These are phyloP conservation scores for Drosophila orosa DNA, from an alignment of 1,140 invertebrate species.

Conservation along the genomic window DNA sequence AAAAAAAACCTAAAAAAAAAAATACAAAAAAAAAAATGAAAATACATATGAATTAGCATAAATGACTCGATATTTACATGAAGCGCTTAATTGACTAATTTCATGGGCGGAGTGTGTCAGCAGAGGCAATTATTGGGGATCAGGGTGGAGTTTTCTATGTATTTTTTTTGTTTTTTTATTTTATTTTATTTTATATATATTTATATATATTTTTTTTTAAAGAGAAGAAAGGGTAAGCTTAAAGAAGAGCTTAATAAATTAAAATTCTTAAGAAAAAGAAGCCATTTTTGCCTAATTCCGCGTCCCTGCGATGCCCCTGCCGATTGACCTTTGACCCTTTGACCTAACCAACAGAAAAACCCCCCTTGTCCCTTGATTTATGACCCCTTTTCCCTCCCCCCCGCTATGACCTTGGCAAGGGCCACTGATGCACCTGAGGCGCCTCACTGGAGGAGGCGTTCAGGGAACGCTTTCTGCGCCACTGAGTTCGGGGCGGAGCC, in stretches of 20 bases:
- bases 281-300: conserved; percentile 12
- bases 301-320: conserved; percentile 9
- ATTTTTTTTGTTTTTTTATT: too few species aligned
- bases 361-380: not conserved
- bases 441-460: conserved; percentile 20
- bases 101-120: conserved; percentile 7
- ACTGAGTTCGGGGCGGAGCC: conserved; percentile 22
- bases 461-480: conserved; percentile 48
- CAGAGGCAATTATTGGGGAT: conserved; percentile 5
- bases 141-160: not conserved
- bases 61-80: conserved; percentile 81
- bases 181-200: not conserved
- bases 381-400: too few species aligned
- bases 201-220: not conserved
- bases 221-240: conserved; percentile 29
- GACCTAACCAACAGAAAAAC: not conserved
- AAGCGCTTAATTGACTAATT: conserved; percentile 76
- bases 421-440: conserved; percentile 54
- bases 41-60: conserved; percentile 65
- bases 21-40: conserved; percentile 24
- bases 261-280: conserved; percentile 34
- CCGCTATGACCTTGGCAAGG: conserved; percentile 62
- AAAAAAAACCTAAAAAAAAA: conserved; percentile 21
- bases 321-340: not conserved
- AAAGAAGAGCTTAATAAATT: conserved; percentile 68